Evolutionary conservation across 2,797 vertebrate species (phyloP), one percentile per base, ranked within the genome.

Genomic region (Eulemur rubriventer): DNA sequence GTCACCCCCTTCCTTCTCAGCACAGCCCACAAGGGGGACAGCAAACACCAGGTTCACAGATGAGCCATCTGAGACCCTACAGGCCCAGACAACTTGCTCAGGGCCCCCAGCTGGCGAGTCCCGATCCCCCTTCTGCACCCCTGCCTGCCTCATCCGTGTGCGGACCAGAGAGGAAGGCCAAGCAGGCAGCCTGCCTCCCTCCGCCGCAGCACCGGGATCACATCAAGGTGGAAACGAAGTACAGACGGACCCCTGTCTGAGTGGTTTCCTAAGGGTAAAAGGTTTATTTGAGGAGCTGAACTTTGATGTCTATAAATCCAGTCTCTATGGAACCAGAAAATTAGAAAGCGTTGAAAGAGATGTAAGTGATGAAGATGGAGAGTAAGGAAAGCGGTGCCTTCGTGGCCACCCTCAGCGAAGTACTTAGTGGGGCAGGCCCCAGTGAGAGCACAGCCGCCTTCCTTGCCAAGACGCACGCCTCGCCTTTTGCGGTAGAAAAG

Each of bases 391-490:
- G 8, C 1, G 0, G 16, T 33, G 79, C 26, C 52, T 65, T 8
- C 0, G 0, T 18, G 75, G 38, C 67, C 0, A 0, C 48, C 55
- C 16, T 26, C 30, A 2, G 52, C 35, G 33, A 41, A 5, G 41
- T 4, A 0, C 41, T 9, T 1, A 4, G 24, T 6, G 14, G n/a
- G 14, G 33, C 46, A 24, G 41, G 70, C 41, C 92, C 12, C 43
- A 2, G 33, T 7, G 12, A 63, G 57, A 82, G 30, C 50, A 14
- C 2, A 3, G 81, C 48, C 3, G 18, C 2, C 55, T n/a, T 12
- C 41, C 20, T 18, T 0, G 1, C 70, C 61, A 11, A 0, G 28
- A 35, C 0, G 2, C 0, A 1, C 4, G 0, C 11, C 43, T 7
- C 75, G 55, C 43, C 43, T 43, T 43, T 43, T 55, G 5, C 6